Percentiles rank a stretch among this genome's conserved stretches.
phyloP scores from a whole-genome alignment of 2,797 vertebrate species.

The Hipposideros larvatus region DNA sequence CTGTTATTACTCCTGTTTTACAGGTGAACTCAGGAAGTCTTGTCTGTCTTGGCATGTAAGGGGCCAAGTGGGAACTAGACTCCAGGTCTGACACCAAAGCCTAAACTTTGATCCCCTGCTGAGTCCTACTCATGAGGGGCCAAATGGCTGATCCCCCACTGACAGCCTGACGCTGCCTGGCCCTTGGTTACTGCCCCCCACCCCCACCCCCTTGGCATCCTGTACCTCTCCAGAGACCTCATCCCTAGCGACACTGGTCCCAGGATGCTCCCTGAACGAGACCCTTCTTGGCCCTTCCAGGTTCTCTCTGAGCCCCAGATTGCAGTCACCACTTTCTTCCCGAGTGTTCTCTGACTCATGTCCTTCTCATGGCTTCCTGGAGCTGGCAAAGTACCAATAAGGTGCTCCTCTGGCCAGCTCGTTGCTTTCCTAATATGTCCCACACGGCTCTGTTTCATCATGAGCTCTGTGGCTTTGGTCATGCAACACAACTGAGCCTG shows the following conservation, averaged over 20 bases:
- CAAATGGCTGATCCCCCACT: not conserved
- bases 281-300: not conserved
- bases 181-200: not conserved
- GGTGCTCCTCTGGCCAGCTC: not conserved
- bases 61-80: not conserved
- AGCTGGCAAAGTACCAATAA: not conserved
- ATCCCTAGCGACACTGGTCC: not conserved
- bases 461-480: not conserved
- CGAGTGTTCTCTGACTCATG: not conserved
- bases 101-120: not conserved
- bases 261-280: not conserved
- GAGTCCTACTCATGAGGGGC: not conserved
- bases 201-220: not conserved
- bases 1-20: too few species aligned
- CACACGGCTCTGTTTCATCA: accelerated
- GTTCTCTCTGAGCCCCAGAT: not conserved
- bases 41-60: not conserved
- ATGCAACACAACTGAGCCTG: not conserved
- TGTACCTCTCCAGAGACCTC: not conserved
- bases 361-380: not conserved
- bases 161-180: too few species aligned
- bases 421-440: accelerated
- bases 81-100: not conserved
- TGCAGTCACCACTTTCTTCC: not conserved
- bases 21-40: not conserved